phyloP scores from a whole-genome alignment of 1,140 invertebrate species.

The Polyergus mexicanus region DNA sequence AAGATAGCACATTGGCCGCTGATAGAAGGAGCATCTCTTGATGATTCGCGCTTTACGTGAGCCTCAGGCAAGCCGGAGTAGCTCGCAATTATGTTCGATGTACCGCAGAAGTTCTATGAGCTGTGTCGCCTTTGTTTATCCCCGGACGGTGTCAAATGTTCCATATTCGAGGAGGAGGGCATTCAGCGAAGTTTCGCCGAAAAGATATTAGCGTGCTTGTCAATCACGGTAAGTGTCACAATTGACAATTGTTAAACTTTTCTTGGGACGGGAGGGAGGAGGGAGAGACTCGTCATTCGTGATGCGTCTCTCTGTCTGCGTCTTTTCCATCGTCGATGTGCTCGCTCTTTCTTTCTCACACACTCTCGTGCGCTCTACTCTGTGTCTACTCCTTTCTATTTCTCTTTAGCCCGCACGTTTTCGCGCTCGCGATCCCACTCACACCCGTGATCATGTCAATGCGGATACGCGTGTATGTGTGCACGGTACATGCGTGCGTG shows the following conservation, averaged over 20 bases:
- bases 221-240: conserved; percentile 84
- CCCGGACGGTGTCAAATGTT: conserved; percentile 86
- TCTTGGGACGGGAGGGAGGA: conserved; percentile 56
- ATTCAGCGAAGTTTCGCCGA: conserved; percentile 85
- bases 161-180: conserved; percentile 86
- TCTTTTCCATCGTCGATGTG: conserved; percentile 1
- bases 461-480: conserved; percentile 57
- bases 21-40: conserved; percentile 72
- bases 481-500: conserved; percentile 75
- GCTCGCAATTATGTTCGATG: conserved; percentile 85
- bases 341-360: conserved; percentile 8
- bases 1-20: conserved; percentile 74
- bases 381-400: conserved; percentile 51
- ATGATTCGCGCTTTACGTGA: conserved; percentile 78
- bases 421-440: neutral
- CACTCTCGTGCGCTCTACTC: neutral
- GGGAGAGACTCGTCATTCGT: conserved; percentile 76
- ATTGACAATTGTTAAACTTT: conserved; percentile 22
- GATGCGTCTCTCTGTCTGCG: conserved; percentile 59
- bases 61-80: conserved; percentile 75
- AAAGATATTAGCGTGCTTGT: conserved; percentile 85
- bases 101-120: conserved; percentile 87
- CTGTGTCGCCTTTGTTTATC: conserved; percentile 87
- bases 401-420: conserved; percentile 23
- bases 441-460: conserved; percentile 33